These are phyloP conservation scores for Pomatorhinus ruficollis DNA, from an alignment of 2,113 vertebrate species.

Conservation along the genomic window DNA sequence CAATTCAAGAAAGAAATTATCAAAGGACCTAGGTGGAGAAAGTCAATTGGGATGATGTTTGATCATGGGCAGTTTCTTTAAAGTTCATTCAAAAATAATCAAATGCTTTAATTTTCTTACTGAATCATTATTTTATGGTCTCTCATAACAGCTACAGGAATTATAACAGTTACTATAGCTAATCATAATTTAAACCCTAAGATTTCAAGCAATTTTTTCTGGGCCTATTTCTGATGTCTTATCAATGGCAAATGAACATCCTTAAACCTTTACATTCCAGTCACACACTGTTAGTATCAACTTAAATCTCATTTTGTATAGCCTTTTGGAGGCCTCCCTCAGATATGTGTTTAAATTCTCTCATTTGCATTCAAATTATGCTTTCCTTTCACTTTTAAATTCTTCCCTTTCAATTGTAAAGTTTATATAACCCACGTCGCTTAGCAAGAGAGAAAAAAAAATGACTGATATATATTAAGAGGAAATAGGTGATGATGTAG, in stretches of 20 bases:
- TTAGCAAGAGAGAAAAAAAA: background rate
- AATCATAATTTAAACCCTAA: background rate
- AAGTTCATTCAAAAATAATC: background rate
- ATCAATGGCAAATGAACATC: background rate
- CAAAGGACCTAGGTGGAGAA: background rate
- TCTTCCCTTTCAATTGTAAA: background rate
- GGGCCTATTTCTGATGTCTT: background rate
- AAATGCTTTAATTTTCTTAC: background rate
- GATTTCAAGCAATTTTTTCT: background rate
- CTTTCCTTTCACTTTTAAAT: background rate
- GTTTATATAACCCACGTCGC: background rate
- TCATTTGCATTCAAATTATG: slow-evolving; percentile 32
- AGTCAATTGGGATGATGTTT: background rate
- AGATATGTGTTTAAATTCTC: slow-evolving; percentile 11
- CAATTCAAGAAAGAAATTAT: background rate
- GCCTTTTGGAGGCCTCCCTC: background rate
- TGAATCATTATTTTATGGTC: background rate
- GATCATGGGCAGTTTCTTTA: background rate
- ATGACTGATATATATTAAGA: background rate
- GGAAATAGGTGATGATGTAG: background rate
- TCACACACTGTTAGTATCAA: background rate
- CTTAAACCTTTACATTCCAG: background rate
- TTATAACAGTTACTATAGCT: background rate
- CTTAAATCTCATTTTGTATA: background rate
- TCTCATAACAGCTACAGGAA: background rate